A percentile compares a stretch with the other conserved stretches of the same genome.
phyloP scores from a whole-genome alignment of 2,113 vertebrate genomes.

The Collichthys lucidus region DNA sequence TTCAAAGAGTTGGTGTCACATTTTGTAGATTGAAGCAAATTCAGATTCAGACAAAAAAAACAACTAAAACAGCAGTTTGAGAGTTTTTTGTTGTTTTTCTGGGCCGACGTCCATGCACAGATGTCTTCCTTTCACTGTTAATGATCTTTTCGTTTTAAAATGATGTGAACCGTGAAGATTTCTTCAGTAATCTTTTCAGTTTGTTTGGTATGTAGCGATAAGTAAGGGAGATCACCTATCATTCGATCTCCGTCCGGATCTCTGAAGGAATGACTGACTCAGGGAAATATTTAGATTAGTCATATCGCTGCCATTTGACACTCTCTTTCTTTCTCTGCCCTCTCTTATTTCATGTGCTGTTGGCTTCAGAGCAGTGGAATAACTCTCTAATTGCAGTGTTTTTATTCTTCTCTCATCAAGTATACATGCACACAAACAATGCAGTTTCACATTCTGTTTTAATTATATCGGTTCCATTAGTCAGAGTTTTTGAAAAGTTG shows the following conservation, averaged over 20 bases:
- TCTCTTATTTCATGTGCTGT: conserved; percentile 18
- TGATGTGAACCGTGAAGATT: background rate
- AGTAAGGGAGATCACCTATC: conserved; percentile 26
- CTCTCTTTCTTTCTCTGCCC: background rate
- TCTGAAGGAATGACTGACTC: conserved; percentile 56
- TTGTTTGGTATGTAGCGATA: conserved; percentile 38
- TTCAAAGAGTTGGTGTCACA: conserved; percentile 23
- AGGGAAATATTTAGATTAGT: conserved; percentile 61
- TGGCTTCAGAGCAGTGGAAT: conserved; percentile 53
- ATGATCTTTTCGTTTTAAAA: background rate
- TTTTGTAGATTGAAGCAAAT: conserved; percentile 21
- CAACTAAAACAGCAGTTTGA: too few species aligned
- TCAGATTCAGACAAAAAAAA: background rate
- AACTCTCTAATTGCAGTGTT: background rate
- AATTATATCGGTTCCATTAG: conserved; percentile 6
- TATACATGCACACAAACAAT: conserved; percentile 13
- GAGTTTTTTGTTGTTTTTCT: background rate
- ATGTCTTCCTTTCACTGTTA: background rate
- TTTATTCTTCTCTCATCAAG: conserved; percentile 13
- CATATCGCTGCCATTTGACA: conserved; percentile 52
- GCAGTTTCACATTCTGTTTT: conserved; percentile 22
- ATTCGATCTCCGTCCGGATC: conserved; percentile 41
- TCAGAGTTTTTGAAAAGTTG: background rate
- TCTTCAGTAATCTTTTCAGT: background rate
- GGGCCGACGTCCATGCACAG: background rate